phyloP scores from a whole-genome alignment of 2,888 invertebrate genomes.

The Noctuana brunneofusca region DNA sequence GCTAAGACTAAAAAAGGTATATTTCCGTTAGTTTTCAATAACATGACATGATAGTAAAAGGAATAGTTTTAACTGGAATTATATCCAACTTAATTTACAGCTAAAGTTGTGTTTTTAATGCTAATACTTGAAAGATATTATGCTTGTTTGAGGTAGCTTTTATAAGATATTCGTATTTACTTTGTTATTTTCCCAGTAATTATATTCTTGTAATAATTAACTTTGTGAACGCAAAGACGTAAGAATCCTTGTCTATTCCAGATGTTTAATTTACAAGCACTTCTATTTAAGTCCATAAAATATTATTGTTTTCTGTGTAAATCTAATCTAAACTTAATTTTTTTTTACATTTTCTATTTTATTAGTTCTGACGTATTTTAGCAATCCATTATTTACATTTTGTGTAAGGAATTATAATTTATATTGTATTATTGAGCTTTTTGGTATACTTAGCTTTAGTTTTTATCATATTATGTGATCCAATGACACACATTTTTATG shows the following conservation, averaged over 20 bases:
- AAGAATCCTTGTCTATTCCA: conserved; percentile 6
- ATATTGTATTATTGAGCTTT: conserved; percentile 25
- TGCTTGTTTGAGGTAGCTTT: too few species aligned
- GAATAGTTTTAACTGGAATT: too few species aligned
- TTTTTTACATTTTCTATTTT: conserved; percentile 11
- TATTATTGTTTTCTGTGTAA: conserved; percentile 13
- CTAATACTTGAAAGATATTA: too few species aligned
- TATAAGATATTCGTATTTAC: too few species aligned
- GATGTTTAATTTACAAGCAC: not conserved
- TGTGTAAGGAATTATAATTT: conserved; percentile 22
- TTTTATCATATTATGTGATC: conserved; percentile 43
- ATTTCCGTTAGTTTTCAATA: too few species aligned
- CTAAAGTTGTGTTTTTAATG: too few species aligned
- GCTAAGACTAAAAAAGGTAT: too few species aligned
- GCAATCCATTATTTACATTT: conserved; percentile 16
- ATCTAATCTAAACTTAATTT: conserved; percentile 19
- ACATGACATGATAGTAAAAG: too few species aligned
- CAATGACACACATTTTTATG: conserved; percentile 45
- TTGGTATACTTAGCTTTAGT: conserved; percentile 35
- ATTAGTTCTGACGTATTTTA: conserved; percentile 18
- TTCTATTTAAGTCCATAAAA: conserved; percentile 6
- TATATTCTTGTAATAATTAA: not conserved
- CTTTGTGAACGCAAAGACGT: not conserved
- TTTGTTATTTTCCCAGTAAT: not conserved
- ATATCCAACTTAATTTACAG: too few species aligned